phyloP scores from a whole-genome alignment of 2,113 vertebrate genomes.

The Elanus axillaris region DNA sequence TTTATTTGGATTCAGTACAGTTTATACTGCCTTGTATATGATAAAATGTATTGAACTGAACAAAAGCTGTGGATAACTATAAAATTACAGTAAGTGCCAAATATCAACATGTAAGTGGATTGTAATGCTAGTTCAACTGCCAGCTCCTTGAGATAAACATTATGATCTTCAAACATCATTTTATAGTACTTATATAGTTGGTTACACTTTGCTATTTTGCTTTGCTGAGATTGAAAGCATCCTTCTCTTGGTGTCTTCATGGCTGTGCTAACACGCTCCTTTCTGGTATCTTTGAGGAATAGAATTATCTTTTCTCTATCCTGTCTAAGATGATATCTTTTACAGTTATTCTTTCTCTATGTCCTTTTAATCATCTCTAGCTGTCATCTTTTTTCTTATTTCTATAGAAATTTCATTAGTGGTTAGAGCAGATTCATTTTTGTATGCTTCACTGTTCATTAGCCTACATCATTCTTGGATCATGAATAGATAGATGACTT shows the following conservation, averaged over 20 bases:
- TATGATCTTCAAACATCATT: not conserved
- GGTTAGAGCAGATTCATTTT: not conserved
- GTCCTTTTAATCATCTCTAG: not conserved
- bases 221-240: not conserved
- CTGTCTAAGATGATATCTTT: not conserved
- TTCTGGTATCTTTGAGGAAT: not conserved
- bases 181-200: not conserved
- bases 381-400: not conserved
- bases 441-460: not conserved
- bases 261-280: not conserved
- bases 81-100: not conserved
- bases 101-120: not conserved
- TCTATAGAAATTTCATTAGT: not conserved
- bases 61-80: not conserved
- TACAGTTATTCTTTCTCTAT: not conserved
- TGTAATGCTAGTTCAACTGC: not conserved
- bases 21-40: not conserved
- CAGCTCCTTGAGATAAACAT: not conserved
- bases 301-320: not conserved
- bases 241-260: not conserved
- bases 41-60: not conserved
- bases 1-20: not conserved
- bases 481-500: not conserved
- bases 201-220: not conserved
- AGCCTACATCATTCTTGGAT: not conserved